Evolutionary conservation across 2,797 vertebrate species (phyloP), one percentile per base, ranked within the genome.

Genomic region (Lindbergichthys nudifrons): DNA sequence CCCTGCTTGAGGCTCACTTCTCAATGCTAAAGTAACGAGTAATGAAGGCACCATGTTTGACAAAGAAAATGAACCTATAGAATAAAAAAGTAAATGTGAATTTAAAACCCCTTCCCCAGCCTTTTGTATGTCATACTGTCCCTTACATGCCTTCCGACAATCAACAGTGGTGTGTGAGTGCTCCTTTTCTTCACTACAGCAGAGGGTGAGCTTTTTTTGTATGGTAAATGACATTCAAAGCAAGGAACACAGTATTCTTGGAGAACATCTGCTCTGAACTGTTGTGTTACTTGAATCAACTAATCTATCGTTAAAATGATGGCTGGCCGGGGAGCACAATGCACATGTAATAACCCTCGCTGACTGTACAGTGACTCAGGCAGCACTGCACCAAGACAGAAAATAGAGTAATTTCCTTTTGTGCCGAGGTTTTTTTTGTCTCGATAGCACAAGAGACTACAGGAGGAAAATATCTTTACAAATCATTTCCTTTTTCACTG

Each of bases 361-460:
- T 65, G 30, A n/a, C 39, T 65, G 30, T 63, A 69, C 23, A 68
- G 70, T 84, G 83, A 79, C 50, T 85, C 82, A 79, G 63, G 58
- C 48, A 52, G 76, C 83, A 73, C 79, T 78, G 87, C 75, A 61
- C 56, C 75, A 77, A 60, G 26, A 81, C 26, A 68, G 50, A 82
- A 81, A 84, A 82, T 68, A 52, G 59, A 75, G 66, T 77, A 79
- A 74, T 86, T 87, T 85, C 65, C 76, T 77, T 88, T 85, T 78
- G 69, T 77, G 64, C 52, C 52, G 10, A 52, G 14, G 59, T 47
- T 66, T 52, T 70, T 36, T 36, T 36, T 36, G 32, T 78, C 54
- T 76, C 70, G 51, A 51, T 48, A 39, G 57, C 48, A 72, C 76
- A 7, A 30, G 59, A 75, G 75, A 89, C 59, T 42, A 42, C 51